A percentile compares a stretch with the other conserved stretches of the same genome.
phyloP scores from a whole-genome alignment of 2,888 invertebrate species.

The Eilema griseolum region DNA sequence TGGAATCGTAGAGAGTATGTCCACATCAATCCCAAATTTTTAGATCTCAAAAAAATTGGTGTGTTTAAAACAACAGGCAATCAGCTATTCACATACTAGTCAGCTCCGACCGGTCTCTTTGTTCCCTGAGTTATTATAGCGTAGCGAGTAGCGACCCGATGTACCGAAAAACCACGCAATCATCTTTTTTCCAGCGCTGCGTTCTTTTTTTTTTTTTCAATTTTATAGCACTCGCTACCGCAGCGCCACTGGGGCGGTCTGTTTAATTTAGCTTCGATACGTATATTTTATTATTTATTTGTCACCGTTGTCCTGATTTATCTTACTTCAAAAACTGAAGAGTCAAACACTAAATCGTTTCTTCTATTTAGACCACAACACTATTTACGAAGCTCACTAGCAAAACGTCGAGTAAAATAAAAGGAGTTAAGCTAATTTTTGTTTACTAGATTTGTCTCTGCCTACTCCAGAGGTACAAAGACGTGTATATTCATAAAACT shows the following conservation, averaged over 20 bases:
- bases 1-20: too few species aligned
- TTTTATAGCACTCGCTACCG: not conserved
- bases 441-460: not conserved
- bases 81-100: not conserved
- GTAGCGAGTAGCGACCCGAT: slow-evolving; percentile 1
- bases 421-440: not conserved
- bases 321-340: not conserved
- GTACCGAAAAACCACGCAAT: not conserved
- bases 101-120: not conserved
- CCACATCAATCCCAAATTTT: not conserved
- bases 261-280: not conserved
- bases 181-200: not conserved
- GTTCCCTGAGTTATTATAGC: not conserved
- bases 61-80: not conserved
- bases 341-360: not conserved
- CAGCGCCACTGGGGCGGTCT: not conserved
- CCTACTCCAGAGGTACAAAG: not conserved
- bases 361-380: not conserved
- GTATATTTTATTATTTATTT: not conserved
- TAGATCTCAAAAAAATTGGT: not conserved
- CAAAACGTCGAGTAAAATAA: not conserved
- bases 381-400: not conserved
- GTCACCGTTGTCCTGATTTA: not conserved
- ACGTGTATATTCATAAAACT: too few species aligned
- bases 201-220: not conserved